Evolutionary conservation across 92 coral and sea anemone species (phyloP).

Genomic region (Ricordea florida): DNA sequence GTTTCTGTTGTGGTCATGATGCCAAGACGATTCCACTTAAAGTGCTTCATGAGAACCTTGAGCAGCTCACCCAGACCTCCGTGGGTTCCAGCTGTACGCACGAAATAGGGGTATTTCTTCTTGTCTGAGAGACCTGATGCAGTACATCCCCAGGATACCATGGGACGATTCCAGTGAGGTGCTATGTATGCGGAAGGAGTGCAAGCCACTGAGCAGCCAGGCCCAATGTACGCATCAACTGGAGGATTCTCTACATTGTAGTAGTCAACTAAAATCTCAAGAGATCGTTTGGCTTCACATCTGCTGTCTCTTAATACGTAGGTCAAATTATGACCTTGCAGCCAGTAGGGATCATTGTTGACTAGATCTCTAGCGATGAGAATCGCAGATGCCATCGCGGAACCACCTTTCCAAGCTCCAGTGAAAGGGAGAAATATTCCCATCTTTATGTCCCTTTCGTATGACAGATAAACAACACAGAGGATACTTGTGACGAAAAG

Average conservation of each 20-base stretch:
- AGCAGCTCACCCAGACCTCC: constrained; percentile 37
- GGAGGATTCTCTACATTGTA: constrained; percentile 40
- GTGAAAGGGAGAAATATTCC: constrained; percentile 63
- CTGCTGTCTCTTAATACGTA: constrained; percentile 38
- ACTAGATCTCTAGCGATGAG: constrained; percentile 70
- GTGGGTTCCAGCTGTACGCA: constrained; percentile 74
- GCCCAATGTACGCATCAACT: constrained; percentile 79
- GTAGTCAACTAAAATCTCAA: constrained; percentile 52
- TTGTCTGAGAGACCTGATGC: constrained; percentile 62
- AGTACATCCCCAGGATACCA: constrained; percentile 85
- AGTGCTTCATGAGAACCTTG: constrained; percentile 1
- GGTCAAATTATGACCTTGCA: constrained; percentile 56
- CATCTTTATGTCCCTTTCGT: constrained; percentile 47
- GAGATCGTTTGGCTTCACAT: constrained; percentile 48
- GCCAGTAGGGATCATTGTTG: constrained; percentile 42
- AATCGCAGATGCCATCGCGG: constrained; percentile 75
- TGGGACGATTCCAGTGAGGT: constrained; percentile 65
- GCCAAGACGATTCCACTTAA: constrained; percentile 67
- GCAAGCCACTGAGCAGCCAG: constrained; percentile 77
- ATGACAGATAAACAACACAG: not conserved
- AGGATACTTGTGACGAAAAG: not conserved
- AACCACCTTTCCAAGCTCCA: constrained; percentile 77
- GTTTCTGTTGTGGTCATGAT: constrained; percentile 61
- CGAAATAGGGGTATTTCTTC: constrained; percentile 61
- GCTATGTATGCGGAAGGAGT: constrained; percentile 69